phyloP scores from a whole-genome alignment of 2,888 invertebrate species.

The Cheilosia scutellata region DNA sequence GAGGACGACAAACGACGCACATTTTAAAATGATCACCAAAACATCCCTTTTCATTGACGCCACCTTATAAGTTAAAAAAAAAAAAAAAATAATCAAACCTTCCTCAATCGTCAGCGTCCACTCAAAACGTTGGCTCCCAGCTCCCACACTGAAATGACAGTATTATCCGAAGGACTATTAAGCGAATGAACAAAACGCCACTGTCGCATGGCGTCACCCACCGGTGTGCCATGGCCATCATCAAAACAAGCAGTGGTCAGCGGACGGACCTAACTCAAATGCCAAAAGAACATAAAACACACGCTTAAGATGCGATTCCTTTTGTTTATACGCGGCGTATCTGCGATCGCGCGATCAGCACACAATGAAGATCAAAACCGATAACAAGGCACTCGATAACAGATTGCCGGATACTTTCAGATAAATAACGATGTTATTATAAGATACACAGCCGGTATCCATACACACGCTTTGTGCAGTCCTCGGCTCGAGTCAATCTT shows the following conservation, averaged over 20 bases:
- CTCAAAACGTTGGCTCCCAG: no score
- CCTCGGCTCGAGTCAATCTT: slow-evolving; percentile 53
- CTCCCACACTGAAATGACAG: no score
- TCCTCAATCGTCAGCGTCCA: no score
- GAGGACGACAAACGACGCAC: no score
- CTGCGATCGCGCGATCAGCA: slow-evolving; percentile 35
- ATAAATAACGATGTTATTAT: slow-evolving; percentile 75
- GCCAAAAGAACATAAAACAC: slow-evolving; percentile 46
- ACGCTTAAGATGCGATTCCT: slow-evolving; percentile 17
- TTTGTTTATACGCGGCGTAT: not conserved
- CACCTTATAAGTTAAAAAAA: no score
- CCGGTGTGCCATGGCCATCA: not conserved
- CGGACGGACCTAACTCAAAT: slow-evolving; percentile 8
- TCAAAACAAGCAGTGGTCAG: slow-evolving; percentile 2
- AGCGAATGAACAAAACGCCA: slow-evolving; percentile 36
- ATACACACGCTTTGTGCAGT: slow-evolving; percentile 3
- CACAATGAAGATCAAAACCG: slow-evolving; percentile 68
- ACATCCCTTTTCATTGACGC: no score
- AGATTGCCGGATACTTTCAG: slow-evolving; percentile 69
- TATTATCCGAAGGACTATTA: not conserved
- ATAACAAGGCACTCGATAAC: slow-evolving; percentile 72
- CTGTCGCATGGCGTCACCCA: slow-evolving; percentile 32
- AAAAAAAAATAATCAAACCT: no score
- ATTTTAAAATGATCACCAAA: no score
- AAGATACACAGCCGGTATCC: slow-evolving; percentile 40